These are phyloP conservation scores for Aphrophora alni DNA, from an alignment of 2,888 invertebrate genomes.

Conservation along the genomic window DNA sequence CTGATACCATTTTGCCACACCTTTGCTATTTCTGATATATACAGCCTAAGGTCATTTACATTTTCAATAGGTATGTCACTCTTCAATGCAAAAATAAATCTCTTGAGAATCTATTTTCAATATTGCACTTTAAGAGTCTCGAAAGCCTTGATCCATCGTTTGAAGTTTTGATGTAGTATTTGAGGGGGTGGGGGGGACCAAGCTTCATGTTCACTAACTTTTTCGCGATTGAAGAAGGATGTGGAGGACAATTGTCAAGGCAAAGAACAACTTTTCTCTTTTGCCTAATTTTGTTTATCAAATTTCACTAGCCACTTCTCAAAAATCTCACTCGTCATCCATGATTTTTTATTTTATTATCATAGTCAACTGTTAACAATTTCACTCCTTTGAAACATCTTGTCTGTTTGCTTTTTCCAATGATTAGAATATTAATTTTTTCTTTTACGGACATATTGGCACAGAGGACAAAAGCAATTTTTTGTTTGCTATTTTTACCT, in stretches of 20 bases:
- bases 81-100: neutral
- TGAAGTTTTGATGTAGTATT: constrained; percentile 12
- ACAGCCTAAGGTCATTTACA: neutral
- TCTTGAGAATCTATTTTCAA: constrained; percentile 11
- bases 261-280: constrained; percentile 2
- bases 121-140: constrained; percentile 20
- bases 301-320: neutral
- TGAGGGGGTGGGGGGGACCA: neutral
- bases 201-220: no score
- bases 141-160: constrained; percentile 12
- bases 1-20: constrained; percentile 42
- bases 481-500: no score
- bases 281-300: constrained; percentile 11
- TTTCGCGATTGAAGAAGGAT: neutral
- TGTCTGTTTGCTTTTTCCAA: constrained; percentile 13
- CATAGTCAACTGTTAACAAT: constrained; percentile 1
- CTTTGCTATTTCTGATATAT: neutral
- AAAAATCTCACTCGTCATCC: no score
- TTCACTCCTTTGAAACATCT: no score
- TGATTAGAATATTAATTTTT: constrained; percentile 7
- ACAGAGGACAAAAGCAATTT: neutral
- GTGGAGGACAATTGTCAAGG: constrained; percentile 13
- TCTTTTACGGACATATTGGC: constrained; percentile 14
- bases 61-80: constrained; percentile 3
- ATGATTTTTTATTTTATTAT: constrained; percentile 14